These are phyloP conservation scores for Zalophus californianus DNA, from an alignment of 2,797 vertebrate genomes.

Conservation along the genomic window DNA sequence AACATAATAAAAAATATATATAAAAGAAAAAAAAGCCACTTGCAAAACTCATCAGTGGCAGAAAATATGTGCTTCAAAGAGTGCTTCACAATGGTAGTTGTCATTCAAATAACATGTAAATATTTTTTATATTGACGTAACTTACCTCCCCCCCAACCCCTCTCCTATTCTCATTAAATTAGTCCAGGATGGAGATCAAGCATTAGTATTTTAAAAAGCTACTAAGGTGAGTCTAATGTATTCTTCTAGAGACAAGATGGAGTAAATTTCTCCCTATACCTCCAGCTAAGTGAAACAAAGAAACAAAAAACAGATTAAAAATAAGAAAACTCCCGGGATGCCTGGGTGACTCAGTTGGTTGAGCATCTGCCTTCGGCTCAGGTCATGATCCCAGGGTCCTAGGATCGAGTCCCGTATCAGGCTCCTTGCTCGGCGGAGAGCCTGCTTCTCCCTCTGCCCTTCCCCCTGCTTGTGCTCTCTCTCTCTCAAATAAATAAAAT, in stretches of 20 bases:
- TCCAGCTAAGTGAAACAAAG: background rate
- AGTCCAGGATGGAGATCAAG: background rate
- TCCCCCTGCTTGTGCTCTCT: too few species aligned
- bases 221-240: background rate
- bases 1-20: too few species aligned
- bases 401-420: too few species aligned
- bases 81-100: background rate
- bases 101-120: background rate
- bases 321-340: background rate
- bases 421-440: too few species aligned
- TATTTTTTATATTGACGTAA: background rate
- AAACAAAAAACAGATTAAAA: background rate
- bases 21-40: background rate
- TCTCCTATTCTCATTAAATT: conserved; percentile 15
- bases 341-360: too few species aligned
- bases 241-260: background rate
- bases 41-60: background rate
- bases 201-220: conserved; percentile 20
- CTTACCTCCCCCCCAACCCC: background rate
- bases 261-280: background rate
- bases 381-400: too few species aligned
- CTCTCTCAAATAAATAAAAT: too few species aligned
- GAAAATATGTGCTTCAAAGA: conserved; percentile 21
- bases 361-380: too few species aligned
- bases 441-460: too few species aligned